Percentiles rank a stretch among this genome's conserved stretches.
These are phyloP conservation scores for Phyllotis vaccarum DNA, from an alignment of 2,797 vertebrate species.

Conservation along the genomic window DNA sequence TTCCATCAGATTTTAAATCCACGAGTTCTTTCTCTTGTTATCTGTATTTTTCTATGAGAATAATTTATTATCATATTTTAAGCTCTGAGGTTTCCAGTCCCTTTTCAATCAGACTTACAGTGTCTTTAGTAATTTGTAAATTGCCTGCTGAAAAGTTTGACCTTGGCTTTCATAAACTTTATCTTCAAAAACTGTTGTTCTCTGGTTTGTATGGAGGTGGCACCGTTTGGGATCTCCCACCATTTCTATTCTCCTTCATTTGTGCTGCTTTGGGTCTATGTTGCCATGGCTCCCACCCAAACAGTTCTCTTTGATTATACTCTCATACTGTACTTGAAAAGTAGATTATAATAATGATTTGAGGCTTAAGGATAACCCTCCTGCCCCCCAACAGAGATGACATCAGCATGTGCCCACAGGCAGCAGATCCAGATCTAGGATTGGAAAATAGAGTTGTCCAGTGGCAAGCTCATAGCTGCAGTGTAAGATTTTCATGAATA, in stretches of 20 bases:
- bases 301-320: neutral
- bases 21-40: neutral
- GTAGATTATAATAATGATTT: neutral
- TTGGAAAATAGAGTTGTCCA: neutral
- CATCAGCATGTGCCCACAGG: neutral
- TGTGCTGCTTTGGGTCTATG: neutral
- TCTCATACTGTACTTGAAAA: neutral
- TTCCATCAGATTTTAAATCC: neutral
- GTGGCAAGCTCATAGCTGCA: neutral
- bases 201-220: neutral
- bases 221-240: too few relatives aligned
- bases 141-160: neutral
- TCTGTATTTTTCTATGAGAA: neutral
- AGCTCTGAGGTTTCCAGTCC: neutral
- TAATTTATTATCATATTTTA: constrained; percentile 5
- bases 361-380: neutral
- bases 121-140: neutral
- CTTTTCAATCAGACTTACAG: neutral
- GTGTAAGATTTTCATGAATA: neutral
- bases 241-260: neutral
- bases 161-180: neutral
- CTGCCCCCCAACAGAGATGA: neutral
- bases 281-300: neutral
- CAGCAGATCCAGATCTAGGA: neutral
- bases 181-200: neutral